Evolutionary conservation across 2,113 vertebrate genomes (phyloP).

Genomic region (Pteropus alecto): DNA sequence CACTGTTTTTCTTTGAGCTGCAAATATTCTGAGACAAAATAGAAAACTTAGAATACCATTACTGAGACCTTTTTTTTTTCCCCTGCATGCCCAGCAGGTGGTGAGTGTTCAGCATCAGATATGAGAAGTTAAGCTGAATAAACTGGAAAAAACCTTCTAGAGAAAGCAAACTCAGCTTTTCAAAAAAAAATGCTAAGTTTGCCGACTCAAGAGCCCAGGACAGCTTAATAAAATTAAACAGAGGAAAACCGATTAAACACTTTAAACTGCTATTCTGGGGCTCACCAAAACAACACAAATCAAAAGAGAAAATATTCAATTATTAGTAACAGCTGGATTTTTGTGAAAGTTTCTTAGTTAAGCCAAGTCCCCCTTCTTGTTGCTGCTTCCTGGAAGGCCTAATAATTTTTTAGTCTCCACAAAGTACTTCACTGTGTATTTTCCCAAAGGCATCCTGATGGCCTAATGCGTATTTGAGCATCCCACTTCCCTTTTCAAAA

Average conservation of each 20-base stretch:
- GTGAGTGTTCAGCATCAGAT: conserved; percentile 64
- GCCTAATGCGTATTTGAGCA: not conserved
- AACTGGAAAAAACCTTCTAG: conserved; percentile 63
- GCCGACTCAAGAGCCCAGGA: conserved; percentile 60
- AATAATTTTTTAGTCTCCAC: conserved; percentile 39
- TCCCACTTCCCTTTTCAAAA: conserved; percentile 4
- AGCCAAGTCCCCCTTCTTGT: not conserved
- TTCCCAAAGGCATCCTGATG: conserved; percentile 38
- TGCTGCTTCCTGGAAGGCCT: conserved; percentile 8
- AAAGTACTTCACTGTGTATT: conserved; percentile 43
- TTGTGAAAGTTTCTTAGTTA: conserved; percentile 37
- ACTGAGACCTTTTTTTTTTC: conserved; percentile 31
- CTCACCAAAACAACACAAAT: conserved; percentile 59
- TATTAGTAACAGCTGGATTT: conserved; percentile 62
- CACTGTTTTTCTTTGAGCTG: conserved; percentile 58
- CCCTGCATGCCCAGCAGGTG: conserved; percentile 58
- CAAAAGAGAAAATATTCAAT: conserved; percentile 66
- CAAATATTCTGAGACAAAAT: conserved; percentile 67
- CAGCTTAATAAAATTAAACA: conserved; percentile 70
- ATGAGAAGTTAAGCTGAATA: conserved; percentile 68
- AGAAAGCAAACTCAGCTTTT: conserved; percentile 69
- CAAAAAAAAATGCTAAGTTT: conserved; percentile 64
- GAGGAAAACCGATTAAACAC: conserved; percentile 68
- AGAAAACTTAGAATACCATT: conserved; percentile 66
- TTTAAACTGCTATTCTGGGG: conserved; percentile 57